These are phyloP conservation scores for Neodiprion fabricii DNA, from an alignment of 1,140 invertebrate species.

Conservation along the genomic window DNA sequence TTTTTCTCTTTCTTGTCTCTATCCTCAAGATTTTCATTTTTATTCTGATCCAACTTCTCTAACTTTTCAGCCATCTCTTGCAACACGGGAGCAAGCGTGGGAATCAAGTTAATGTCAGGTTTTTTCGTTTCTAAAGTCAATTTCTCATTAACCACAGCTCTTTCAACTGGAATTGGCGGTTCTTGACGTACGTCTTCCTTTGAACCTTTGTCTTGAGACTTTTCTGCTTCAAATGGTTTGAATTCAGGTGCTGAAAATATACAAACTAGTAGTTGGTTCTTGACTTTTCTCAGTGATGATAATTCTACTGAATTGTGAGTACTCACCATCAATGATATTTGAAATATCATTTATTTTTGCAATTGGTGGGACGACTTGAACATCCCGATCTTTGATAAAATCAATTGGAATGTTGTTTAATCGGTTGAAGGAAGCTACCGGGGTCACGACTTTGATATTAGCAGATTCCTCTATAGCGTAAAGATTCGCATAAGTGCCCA, in stretches of 20 bases:
- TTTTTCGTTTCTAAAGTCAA: conserved; percentile 31
- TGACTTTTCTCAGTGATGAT: neutral
- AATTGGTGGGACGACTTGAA: conserved; percentile 36
- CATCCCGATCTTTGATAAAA: conserved; percentile 37
- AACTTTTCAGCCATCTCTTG: conserved; percentile 36
- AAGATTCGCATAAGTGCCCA: conserved; percentile 87
- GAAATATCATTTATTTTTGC: conserved; percentile 33
- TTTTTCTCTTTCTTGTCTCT: conserved; percentile 48
- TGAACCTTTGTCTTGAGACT: conserved; percentile 4
- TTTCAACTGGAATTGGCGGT: conserved; percentile 63
- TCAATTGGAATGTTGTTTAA: conserved; percentile 54
- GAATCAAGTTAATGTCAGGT: conserved; percentile 21
- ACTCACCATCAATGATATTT: conserved; percentile 33
- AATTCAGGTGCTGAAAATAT: conserved; percentile 8
- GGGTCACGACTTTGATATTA: conserved; percentile 37
- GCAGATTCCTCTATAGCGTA: conserved; percentile 72
- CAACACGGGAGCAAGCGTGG: conserved; percentile 30
- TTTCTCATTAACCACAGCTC: conserved; percentile 36
- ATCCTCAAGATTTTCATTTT: conserved; percentile 26
- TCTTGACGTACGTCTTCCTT: conserved; percentile 56
- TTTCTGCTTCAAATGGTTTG: conserved; percentile 14
- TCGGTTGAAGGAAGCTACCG: conserved; percentile 44
- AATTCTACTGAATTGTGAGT: too few species aligned
- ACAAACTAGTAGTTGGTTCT: neutral
- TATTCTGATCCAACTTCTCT: conserved; percentile 26